phyloP scores from a whole-genome alignment of 2,797 vertebrate species.

The Pelobates cultripes region DNA sequence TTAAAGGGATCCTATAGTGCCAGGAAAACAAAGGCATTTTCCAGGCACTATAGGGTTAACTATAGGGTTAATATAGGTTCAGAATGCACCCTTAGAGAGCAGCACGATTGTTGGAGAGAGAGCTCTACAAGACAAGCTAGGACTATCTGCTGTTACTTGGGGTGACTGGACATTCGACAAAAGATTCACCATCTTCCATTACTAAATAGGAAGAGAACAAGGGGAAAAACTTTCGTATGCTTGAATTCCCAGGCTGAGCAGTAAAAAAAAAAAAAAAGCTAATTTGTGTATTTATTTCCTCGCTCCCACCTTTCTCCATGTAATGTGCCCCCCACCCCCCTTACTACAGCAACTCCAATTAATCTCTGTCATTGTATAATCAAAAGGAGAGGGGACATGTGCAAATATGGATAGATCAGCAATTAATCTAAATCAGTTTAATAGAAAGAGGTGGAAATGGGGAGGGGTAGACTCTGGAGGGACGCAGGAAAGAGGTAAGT shows the following conservation, averaged over 20 bases:
- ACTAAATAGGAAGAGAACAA: slow-evolving; percentile 18
- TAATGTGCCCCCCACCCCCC: slow-evolving; percentile 55
- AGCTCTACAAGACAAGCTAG: too few species aligned
- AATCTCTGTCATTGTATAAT: slow-evolving; percentile 81
- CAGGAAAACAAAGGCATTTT: too few species aligned
- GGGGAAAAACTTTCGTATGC: slow-evolving; percentile 28
- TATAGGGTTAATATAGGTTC: too few species aligned
- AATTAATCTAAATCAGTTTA: slow-evolving; percentile 82
- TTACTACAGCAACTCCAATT: slow-evolving; percentile 73
- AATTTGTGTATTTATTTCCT: slow-evolving; percentile 51
- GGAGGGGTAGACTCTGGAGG: slow-evolving; percentile 52
- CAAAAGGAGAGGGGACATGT: slow-evolving; percentile 74
- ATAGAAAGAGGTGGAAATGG: slow-evolving; percentile 68
- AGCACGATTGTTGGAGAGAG: too few species aligned
- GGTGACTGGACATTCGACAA: slow-evolving; percentile 50
- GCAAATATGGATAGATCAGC: slow-evolving; percentile 78
- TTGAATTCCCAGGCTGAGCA: slow-evolving; percentile 42
- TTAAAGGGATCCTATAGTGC: too few species aligned
- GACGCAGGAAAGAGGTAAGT: slow-evolving; percentile 12
- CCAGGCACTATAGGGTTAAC: too few species aligned
- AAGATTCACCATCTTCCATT: slow-evolving; percentile 39
- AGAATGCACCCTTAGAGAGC: too few species aligned
- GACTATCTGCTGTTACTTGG: slow-evolving; percentile 15
- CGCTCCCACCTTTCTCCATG: slow-evolving; percentile 39
- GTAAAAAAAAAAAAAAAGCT: slow-evolving; percentile 38